Evolutionary conservation across 2,113 vertebrate genomes (phyloP).

Genomic region (Emydocephalus ijimae): DNA sequence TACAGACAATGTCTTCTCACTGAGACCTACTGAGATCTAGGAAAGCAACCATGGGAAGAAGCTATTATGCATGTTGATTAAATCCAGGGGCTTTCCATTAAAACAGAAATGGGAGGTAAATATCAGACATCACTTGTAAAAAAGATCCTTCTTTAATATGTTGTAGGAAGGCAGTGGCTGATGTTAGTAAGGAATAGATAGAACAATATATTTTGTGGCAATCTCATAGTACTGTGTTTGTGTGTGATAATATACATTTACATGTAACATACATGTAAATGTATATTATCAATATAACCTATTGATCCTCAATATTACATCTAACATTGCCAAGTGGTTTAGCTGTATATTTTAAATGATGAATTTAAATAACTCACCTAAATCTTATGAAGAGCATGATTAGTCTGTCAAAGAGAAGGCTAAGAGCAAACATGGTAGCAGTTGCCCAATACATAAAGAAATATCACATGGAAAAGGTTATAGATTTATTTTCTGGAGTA

Average conservation of each 20-base stretch:
- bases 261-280: too few relatives aligned
- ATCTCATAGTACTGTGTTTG: neutral
- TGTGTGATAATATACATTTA: too few relatives aligned
- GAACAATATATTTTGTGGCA: neutral
- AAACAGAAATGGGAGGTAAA: neutral
- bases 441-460: neutral
- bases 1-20: neutral
- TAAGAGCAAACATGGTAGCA: neutral
- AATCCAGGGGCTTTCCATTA: neutral
- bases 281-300: neutral
- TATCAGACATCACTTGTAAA: neutral
- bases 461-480: neutral
- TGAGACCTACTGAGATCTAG: neutral
- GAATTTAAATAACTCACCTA: neutral
- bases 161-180: neutral
- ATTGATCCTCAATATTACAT: neutral
- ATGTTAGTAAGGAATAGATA: neutral
- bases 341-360: neutral
- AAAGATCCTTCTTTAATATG: neutral
- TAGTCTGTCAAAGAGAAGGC: neutral
- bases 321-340: neutral
- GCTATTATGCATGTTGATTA: neutral
- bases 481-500: neutral
- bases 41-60: neutral
- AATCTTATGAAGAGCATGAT: neutral